Percentiles rank a stretch among this genome's conserved stretches.
Evolutionary conservation across 2,888 invertebrate genomes (phyloP).

Genomic region (Steinernema carpocapsae): DNA sequence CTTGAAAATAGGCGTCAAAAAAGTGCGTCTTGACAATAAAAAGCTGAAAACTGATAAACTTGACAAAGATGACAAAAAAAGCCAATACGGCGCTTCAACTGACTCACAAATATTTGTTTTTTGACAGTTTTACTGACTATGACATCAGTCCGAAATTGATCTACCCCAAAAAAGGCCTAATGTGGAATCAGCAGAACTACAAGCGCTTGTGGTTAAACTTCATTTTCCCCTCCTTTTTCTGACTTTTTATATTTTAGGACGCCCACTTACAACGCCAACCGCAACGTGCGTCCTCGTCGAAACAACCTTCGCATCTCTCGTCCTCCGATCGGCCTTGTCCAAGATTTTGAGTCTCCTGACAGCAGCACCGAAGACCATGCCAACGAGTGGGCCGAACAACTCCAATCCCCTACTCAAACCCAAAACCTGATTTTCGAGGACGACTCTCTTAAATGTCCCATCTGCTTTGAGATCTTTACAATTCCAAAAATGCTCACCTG

Average conservation of each 20-base stretch:
- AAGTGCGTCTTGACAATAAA: no score
- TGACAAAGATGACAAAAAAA: no score
- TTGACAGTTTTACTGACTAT: no score
- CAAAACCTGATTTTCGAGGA: background rate
- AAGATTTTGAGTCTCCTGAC: background rate
- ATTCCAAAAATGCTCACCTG: slow-evolving; percentile 12
- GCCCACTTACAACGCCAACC: background rate
- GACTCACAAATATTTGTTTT: no score
- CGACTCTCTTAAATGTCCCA: slow-evolving; percentile 1
- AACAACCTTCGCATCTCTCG: slow-evolving; percentile 13
- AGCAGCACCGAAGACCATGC: background rate
- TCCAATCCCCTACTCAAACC: background rate
- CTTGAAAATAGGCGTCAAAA: no score
- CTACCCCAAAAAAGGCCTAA: no score
- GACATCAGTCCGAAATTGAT: no score
- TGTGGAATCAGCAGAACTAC: no score
- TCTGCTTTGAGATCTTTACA: slow-evolving; percentile 2
- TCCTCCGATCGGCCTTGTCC: background rate
- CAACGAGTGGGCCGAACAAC: background rate
- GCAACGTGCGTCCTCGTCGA: background rate
- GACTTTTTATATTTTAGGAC: background rate
- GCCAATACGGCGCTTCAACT: no score
- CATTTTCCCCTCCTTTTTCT: no score
- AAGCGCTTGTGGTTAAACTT: no score
- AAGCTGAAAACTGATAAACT: no score